phyloP scores from a whole-genome alignment of 2,113 vertebrate genomes.

The Oostethus manadensis region DNA sequence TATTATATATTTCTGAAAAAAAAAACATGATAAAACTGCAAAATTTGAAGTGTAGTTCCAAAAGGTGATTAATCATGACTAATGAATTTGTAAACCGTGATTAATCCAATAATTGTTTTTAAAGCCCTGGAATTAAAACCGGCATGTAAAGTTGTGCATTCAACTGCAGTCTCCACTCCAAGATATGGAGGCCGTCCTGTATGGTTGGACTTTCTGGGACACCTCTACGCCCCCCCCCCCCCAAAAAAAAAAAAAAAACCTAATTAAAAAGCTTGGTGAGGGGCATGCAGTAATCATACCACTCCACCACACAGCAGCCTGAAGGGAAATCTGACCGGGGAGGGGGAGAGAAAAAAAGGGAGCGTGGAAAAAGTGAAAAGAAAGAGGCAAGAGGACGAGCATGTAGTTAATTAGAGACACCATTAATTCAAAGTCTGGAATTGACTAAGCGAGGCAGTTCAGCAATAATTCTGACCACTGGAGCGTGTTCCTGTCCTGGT shows the following conservation, averaged over 20 bases:
- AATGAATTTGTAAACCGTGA: too few species aligned
- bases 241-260: slow-evolving; percentile 5
- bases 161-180: too few species aligned
- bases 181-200: slow-evolving; percentile 12
- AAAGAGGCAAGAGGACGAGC: slow-evolving; percentile 18
- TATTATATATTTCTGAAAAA: too few species aligned
- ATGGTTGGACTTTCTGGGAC: slow-evolving; percentile 42
- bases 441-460: slow-evolving; percentile 35
- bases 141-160: too few species aligned
- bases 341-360: background rate
- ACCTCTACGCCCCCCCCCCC: slow-evolving; percentile 36
- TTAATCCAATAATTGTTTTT: too few species aligned
- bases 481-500: background rate
- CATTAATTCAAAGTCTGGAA: slow-evolving; percentile 40
- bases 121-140: too few species aligned
- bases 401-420: slow-evolving; percentile 40
- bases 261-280: slow-evolving; percentile 50
- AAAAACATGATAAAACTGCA: too few species aligned
- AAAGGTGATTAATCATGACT: too few species aligned
- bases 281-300: slow-evolving; percentile 38
- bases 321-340: slow-evolving; percentile 23
- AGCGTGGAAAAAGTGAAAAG: slow-evolving; percentile 3
- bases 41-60: too few species aligned
- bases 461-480: slow-evolving; percentile 21
- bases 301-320: slow-evolving; percentile 32